Evolutionary conservation across 2,113 vertebrate species (phyloP), one percentile per base, ranked within the genome.

Genomic region (Brachypteracias leptosomus): DNA sequence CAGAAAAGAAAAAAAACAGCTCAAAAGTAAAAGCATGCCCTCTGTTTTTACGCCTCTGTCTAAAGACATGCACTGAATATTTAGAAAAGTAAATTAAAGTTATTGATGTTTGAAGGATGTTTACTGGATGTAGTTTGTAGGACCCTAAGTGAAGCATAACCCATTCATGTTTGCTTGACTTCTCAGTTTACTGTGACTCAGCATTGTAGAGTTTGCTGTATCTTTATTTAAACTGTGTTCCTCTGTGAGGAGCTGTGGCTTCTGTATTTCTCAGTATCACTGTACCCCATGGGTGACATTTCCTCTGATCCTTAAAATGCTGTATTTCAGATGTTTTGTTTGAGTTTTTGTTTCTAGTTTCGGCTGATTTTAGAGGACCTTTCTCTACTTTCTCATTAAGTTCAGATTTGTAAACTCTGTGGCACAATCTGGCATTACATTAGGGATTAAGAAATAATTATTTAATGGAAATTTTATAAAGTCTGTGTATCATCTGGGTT

Each of bases 221-320:
- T 72, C 82, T 96, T 94, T 94, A 59, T 85, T 95, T 96, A 84
- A 96, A 89, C 81, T 83, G 85, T 86, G 25, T 10, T 95, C 63
- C 77, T 95, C 68, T 91, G 18, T 62, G 75, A 88, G 73, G 58
- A 95, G 85, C 79, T 71, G 59, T 86, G 70, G 65, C 58, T 96
- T 83, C 84, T 78, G 62, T 88, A n/a, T 92, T 92, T 90, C 82
- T 92, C 68, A 92, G 61, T 55, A 71, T 81, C 52, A 42, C 29
- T 36, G 47, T 88, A 71, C 74, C 66, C 88, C 38, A 75, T 47
- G 67, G 75, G 55, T 83, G 67, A 90, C 75, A 90, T 90, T 90
- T 95, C 76, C 72, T 90, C 88, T 96, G 88, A 94, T 91, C 88
- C 78, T 96, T 94, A 93, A 91, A 96, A 85, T 93, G 75, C 11